Evolutionary conservation across 1,140 invertebrate genomes (phyloP), one percentile per base, ranked within the genome.

Genomic region (Pantala flavescens): DNA sequence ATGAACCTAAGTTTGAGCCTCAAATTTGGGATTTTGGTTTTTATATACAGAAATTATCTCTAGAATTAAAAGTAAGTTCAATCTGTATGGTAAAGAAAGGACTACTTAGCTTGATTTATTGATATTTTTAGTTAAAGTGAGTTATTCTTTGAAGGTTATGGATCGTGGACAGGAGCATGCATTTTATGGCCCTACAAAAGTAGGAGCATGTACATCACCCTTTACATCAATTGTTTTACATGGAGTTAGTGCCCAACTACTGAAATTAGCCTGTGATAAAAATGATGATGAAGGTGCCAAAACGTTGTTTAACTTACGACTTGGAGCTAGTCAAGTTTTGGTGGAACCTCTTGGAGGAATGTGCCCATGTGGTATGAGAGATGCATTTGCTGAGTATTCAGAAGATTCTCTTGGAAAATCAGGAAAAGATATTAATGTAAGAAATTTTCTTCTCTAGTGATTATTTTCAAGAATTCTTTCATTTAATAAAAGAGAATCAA

Each of bases 261-360:
- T 63, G n/a, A 63, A 63, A 63, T 21, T 63, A 21, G 49, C 16
- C 14, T 16, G 16, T 63, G n/a, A 63, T 63, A 63, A 63, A 12
- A 63, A 63, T 16, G 49, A 63, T 63, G 49, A 63, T 19, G 49
- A 63, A 63, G 49, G 49, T 63, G 49, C 49, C n/a, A 63, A 63
- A 21, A 63, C 49, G 3, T 7, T 63, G 49, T 63, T 63, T 21
- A 63, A 63, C 49, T 19, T 63, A 21, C n/a, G 49, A 5, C 49
- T 63, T 16, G 49, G 49, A 21, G 49, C 49, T 19, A 63, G 49
- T 63, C 14, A 21, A 63, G 49, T 63, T 63, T 12, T 63, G 49
- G 49, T 63, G 49, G n/a, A 63, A 63, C 49, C 49, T 63, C 16
- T 63, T 63, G 49, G 49, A 19, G 49, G 49, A 63, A 16, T 16